Evolutionary conservation across 30 jellyfish, hydroid and myxozoan species (phyloP), one percentile per base, ranked within the genome.

Genomic region (Turritopsis dohrnii): DNA sequence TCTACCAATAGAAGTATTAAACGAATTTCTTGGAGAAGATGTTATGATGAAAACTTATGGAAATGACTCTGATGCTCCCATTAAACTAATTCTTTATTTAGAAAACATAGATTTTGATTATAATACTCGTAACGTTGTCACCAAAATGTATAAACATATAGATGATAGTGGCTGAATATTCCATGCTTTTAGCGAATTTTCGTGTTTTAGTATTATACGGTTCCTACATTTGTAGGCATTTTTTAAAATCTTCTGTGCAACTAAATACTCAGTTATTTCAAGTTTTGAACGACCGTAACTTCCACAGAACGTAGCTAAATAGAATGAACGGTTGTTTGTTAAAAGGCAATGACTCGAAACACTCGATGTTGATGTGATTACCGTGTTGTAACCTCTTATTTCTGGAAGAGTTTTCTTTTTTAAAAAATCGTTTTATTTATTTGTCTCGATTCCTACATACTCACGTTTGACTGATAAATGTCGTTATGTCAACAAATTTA

Each of bases 11-110:
- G 77, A 23, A 9, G 77, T 19, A 8, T 23, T 69, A 9, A 27
- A 69, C 28, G 77, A 69, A 69, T 69, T 69, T 69, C 77, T 69
- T 7, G 77, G 22, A n/a, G 77, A 69, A 60, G 21, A 60, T 18
- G 73, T 60, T n/a, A 19, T 69, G 9, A 3, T 41, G 60, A 5
- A 41, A 41, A 41, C 9, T 41, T 41, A 41, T 41, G 60, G 60
- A 41, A 41, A 41, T 41, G 60, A 41, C 60, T 41, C 9, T 13
- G 60, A 41, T 41, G 60, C 60, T 41, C 13, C 60, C 9, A 13
- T 41, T 41, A 13, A 41, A 41, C 60, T 41, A 13, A 41, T 41
- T 41, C 60, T 41, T 41, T 41, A 41, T 41, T 41, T 41, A 41
- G 5, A 41, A 41, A 41, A 41, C 60, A 41, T 41, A 41, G 60